These are phyloP conservation scores for Chironomus tepperi DNA, from an alignment of 1,140 invertebrate species.

Conservation along the genomic window DNA sequence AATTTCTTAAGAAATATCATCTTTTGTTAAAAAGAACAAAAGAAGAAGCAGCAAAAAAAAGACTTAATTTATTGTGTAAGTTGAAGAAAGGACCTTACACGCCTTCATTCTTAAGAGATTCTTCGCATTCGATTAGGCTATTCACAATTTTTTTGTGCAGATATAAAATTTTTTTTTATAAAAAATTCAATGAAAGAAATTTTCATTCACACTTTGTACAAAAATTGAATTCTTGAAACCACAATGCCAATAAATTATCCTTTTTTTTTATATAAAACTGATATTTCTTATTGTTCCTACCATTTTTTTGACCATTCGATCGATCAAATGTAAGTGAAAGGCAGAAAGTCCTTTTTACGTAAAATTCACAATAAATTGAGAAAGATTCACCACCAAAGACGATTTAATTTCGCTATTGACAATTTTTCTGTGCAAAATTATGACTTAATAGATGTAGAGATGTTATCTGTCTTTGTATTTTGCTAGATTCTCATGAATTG, in stretches of 20 bases:
- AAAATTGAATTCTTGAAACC: not conserved
- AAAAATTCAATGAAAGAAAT: not conserved
- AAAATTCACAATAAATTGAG: not conserved
- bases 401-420: not conserved
- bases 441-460: too few species aligned
- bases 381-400: not conserved
- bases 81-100: slow-evolving; percentile 8
- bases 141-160: not conserved
- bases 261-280: not conserved
- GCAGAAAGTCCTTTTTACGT: not conserved
- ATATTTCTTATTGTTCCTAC: too few species aligned
- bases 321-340: not conserved
- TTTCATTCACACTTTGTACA: not conserved
- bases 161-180: too few species aligned
- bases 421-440: too few species aligned
- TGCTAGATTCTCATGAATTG: too few species aligned
- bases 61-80: slow-evolving; percentile 11
- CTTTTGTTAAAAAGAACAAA: not conserved
- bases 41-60: not conserved
- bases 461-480: too few species aligned
- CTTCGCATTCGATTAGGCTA: slow-evolving; percentile 3
- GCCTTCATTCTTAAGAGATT: slow-evolving; percentile 12
- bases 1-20: not conserved
- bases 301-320: not conserved
- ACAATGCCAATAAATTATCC: not conserved